Evolutionary conservation across 2,113 vertebrate genomes (phyloP).

Genomic region (Bettongia penicillata): DNA sequence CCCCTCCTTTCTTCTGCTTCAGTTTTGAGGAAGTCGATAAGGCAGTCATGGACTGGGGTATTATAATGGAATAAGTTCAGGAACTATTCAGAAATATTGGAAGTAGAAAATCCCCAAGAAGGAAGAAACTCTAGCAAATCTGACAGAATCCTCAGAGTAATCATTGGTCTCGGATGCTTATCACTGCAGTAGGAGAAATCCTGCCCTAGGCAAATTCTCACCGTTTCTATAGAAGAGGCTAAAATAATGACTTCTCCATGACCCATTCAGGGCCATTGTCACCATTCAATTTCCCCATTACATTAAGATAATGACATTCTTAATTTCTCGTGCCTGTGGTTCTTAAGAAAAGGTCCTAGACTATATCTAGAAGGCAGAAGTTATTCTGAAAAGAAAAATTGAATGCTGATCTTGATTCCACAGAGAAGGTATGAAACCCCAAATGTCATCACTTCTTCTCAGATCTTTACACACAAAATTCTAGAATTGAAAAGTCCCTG

Average conservation of each 20-base stretch:
- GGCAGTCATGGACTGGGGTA: neutral
- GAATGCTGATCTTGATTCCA: neutral
- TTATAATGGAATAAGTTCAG: neutral
- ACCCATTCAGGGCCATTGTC: neutral
- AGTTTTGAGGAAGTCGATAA: slow-evolving; percentile 29
- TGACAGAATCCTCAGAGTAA: neutral
- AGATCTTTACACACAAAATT: neutral
- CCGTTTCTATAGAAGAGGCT: neutral
- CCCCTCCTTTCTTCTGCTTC: neutral
- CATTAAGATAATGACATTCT: neutral
- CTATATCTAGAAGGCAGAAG: neutral
- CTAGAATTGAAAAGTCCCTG: neutral
- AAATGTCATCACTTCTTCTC: neutral
- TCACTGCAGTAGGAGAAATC: neutral
- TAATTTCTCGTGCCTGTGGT: neutral
- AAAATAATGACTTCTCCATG: neutral
- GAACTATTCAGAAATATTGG: slow-evolving; percentile 23
- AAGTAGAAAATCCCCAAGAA: neutral
- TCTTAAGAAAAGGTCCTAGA: neutral
- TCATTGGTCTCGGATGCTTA: neutral
- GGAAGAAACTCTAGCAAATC: neutral
- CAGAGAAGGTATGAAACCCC: neutral
- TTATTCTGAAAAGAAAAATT: neutral
- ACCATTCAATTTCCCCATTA: neutral
- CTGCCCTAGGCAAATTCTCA: neutral